A percentile compares a stretch with the other conserved stretches of the same genome.
Conservation (phyloP, 2,797 vertebrate species). For the Eremophila alpestris region DNA sequence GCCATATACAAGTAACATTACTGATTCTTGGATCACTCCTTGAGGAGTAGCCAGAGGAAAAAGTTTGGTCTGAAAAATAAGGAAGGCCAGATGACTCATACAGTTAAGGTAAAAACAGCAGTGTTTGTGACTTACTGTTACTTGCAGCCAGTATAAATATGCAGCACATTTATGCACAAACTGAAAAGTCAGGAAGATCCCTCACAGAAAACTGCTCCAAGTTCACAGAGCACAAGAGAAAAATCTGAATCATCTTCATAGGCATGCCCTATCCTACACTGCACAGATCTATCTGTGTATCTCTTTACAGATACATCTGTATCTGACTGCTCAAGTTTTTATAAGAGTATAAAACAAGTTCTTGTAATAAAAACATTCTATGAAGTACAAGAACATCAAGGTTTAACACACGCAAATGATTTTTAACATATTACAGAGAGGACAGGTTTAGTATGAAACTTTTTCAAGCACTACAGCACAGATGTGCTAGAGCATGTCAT, state of each 20-base stretch:
- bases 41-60: neutral
- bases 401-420: neutral
- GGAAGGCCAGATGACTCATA: neutral
- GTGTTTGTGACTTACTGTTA: neutral
- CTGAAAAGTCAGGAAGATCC: neutral
- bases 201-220: neutral
- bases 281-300: neutral
- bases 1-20: neutral
- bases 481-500: neutral
- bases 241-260: neutral
- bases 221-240: neutral
- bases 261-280: neutral
- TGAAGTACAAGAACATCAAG: neutral
- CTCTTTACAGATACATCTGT: neutral
- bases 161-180: neutral
- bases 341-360: neutral
- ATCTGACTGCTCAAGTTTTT: neutral
- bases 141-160: neutral
- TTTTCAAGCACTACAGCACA: neutral
- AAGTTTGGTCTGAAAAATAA: neutral
- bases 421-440: neutral
- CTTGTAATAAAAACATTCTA: neutral
- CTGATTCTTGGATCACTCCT: neutral
- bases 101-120: neutral
- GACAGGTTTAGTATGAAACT: neutral